Percentiles rank a stretch among this genome's conserved stretches.
These are phyloP conservation scores for Meloidogyne chitwoodi DNA, from an alignment of 1,140 invertebrate species.

Conservation along the genomic window DNA sequence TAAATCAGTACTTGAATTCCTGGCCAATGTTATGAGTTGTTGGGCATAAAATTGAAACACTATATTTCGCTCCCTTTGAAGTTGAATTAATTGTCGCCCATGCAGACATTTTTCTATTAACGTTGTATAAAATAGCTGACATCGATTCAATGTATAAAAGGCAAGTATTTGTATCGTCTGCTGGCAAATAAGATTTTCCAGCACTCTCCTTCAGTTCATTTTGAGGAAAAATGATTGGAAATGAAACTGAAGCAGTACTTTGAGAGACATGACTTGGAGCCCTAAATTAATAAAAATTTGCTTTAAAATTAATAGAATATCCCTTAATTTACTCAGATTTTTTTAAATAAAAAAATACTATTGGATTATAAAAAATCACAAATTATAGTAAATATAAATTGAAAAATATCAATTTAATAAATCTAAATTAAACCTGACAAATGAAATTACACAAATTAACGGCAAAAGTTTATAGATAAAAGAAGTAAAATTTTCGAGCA, in stretches of 20 bases:
- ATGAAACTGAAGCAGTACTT: neutral
- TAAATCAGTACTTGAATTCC: neutral
- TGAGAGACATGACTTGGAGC: no score
- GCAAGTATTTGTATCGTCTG: neutral
- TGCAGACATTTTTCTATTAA: neutral
- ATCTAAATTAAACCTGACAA: neutral
- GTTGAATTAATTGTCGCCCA: slow-evolving; percentile 18
- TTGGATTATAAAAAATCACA: no score
- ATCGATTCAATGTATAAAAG: slow-evolving; percentile 22
- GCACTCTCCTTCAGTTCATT: neutral
- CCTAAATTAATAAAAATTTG: no score
- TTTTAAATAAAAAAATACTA: no score
- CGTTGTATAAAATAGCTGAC: slow-evolving; percentile 17
- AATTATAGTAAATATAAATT: no score
- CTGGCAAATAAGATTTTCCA: neutral
- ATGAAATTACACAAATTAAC: neutral
- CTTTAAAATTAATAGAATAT: no score
- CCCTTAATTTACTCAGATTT: no score
- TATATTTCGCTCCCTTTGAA: neutral
- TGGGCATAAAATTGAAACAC: neutral
- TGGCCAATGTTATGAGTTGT: neutral
- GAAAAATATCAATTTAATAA: neutral
- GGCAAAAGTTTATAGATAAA: neutral
- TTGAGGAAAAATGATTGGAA: neutral
- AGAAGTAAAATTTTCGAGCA: neutral